Evolutionary conservation across 2,888 invertebrate species (phyloP), one percentile per base, ranked within the genome.

Genomic region (Aporophyla lueneburgensis): DNA sequence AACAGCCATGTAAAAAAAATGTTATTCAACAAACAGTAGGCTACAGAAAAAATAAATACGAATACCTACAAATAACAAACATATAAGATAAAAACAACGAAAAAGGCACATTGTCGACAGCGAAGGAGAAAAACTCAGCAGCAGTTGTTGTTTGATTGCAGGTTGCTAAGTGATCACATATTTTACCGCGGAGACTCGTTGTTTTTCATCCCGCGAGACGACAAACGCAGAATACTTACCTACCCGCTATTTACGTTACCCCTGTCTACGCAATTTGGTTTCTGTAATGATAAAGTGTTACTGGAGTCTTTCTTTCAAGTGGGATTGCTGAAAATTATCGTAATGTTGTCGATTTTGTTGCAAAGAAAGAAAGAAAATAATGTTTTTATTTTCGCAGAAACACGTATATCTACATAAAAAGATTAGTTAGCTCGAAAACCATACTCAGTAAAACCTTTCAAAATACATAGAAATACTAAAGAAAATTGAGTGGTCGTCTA

Each of bases 91-190:
- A 78, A 74, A 83, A 86, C 83, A 77, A 83, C 69, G 77, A 85
- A 89, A 88, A 89, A 87, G 87, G 85, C 83, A 85, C 80, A 87
- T 88, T 85, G 87, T 87, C 89, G 87, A 88, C 87, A 89, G 89
- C 74, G 92, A 92, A 92, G 91, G 92, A 93, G 94, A 93, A 92
- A 94, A 93, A 93, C 92, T 92, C 91, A 90, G 89, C 85, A 89
- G 90, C 91, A 92, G 91, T 93, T 88, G 91, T 91, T 91, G 94
- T 95, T 95, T 96, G 96, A 96, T 96, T 96, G 95, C 94, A 95
- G 94, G 94, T 93, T 92, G 95, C 95, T 96, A 96, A 96, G 96
- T 96, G 96, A 94, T 96, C 95, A 93, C 96, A 96, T 96, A 96
- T 96, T 94, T 96, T 94, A 96, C 92, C 87, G 80, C 89, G 85